Base-by-base conservation (phyloP, 2,888 invertebrate genomes). In the Agrochola circellaris region DNA sequence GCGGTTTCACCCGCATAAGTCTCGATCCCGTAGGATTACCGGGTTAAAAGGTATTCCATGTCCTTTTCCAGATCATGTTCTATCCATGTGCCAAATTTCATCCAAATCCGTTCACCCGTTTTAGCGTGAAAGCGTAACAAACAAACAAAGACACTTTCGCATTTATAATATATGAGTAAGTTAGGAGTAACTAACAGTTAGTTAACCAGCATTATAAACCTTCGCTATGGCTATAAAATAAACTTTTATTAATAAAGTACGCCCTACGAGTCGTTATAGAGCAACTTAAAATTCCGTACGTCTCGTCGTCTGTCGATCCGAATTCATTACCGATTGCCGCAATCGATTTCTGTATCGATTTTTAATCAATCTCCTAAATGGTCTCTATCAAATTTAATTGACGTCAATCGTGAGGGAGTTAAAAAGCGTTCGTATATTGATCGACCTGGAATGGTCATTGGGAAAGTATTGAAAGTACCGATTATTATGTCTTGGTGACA, bases 371-470 rank as follows among this genome's bases (percentile, higher is more conserved):
- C 94, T 94, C 92, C 89, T 89, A 93, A 94, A 93, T 93, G 93
- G 93, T 92, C 93, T 92, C 92, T 93, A 94, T 95, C 94, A 93
- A 94, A 93, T 93, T 95, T 95, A 95, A 95, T 95, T 95, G 95
- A 94, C 94, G 92, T 94, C 93, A 92, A 93, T 93, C 91, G 90
- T 91, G 92, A 92, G 90, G 90, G 88, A 91, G 88, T 89, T 92
- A 89, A 93, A 93, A 93, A 91, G 89, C 89, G 83, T 90, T 90
- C 89, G 84, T 90, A 82, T 89, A 89, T 89, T 89, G 89, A 89
- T 86, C 90, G 88, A 84, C 73, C 80, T 73, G 83, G 84, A 87
- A 87, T 88, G 83, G 82, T 87, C 78, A 58, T 77, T 88, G 88
- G 84, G 85, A 87, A 88, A 88, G 88, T 90, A 89, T 90, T 86